Evolutionary conservation across 2,888 invertebrate species (phyloP).

Genomic region (Xiphydria camelus): DNA sequence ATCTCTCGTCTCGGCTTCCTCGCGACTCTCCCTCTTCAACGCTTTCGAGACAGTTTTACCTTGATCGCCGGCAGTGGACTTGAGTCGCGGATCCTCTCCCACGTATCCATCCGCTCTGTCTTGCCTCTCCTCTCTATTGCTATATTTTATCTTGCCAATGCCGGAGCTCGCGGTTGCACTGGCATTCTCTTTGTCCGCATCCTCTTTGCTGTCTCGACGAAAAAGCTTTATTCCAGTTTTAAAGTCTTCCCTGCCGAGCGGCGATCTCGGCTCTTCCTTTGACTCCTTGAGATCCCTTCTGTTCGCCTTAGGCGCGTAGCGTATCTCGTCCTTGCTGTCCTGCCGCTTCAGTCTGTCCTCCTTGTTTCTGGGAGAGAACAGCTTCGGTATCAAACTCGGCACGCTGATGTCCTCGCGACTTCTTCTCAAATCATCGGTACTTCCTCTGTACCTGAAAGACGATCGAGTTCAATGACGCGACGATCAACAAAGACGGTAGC

Average conservation of each 20-base stretch:
- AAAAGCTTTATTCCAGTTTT: conserved; percentile 32
- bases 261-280: background rate
- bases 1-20: conserved; percentile 16
- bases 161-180: conserved; percentile 29
- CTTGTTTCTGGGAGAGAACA: conserved; percentile 43
- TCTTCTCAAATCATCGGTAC: conserved; percentile 52
- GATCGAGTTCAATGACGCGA: background rate
- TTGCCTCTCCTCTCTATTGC: conserved; percentile 31
- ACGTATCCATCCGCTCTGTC: conserved; percentile 33
- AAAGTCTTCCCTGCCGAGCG: conserved; percentile 27
- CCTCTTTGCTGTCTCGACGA: conserved; percentile 40
- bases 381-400: conserved; percentile 54
- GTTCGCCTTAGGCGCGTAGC: conserved; percentile 20
- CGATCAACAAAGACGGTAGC: background rate
- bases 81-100: conserved; percentile 36
- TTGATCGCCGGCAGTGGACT: conserved; percentile 30
- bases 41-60: conserved; percentile 18
- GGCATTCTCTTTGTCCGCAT: conserved; percentile 38
- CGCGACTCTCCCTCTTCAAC: conserved; percentile 17
- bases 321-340: conserved; percentile 51
- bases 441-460: conserved; percentile 46
- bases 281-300: conserved; percentile 7
- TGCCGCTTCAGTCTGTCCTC: conserved; percentile 50
- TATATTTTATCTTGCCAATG: conserved; percentile 32
- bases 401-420: conserved; percentile 51